Conservation (phyloP, 2,888 invertebrate species). For the Synanthedon vespiformis region DNA sequence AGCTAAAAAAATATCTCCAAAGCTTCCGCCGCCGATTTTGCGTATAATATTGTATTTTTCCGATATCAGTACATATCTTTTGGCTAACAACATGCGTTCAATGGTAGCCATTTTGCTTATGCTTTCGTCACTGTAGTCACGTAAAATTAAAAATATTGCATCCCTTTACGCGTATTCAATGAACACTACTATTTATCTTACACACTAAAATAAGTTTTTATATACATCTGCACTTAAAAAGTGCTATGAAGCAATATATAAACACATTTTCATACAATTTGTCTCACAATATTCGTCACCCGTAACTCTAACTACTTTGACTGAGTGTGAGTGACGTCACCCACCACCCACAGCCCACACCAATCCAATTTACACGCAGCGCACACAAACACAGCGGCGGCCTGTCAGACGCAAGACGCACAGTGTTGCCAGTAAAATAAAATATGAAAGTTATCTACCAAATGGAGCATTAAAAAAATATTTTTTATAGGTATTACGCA, state of each 20-base stretch:
- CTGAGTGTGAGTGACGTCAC: not conserved
- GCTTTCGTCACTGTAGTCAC: conserved; percentile 41
- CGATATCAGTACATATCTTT: conserved; percentile 71
- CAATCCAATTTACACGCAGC: too few species aligned
- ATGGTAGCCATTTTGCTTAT: conserved; percentile 62
- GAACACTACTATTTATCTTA: conserved; percentile 41
- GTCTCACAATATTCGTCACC: not conserved
- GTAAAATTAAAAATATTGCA: conserved; percentile 43
- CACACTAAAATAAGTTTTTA: not conserved
- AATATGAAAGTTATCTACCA: too few species aligned
- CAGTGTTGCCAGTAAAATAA: too few species aligned
- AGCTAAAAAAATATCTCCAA: conserved; percentile 98
- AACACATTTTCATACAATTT: conserved; percentile 38
- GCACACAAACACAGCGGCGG: too few species aligned
- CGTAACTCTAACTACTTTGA: too few species aligned
- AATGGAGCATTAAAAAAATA: too few species aligned
- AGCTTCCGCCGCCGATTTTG: conserved; percentile 99
- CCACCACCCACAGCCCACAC: too few species aligned
- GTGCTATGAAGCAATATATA: conserved; percentile 44
- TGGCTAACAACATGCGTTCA: conserved; percentile 57
- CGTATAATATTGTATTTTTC: conserved; percentile 94
- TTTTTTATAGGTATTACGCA: too few species aligned
- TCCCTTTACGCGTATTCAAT: conserved; percentile 45
- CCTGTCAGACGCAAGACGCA: too few species aligned
- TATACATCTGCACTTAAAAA: conserved; percentile 22